These are phyloP conservation scores for Platycercus adscitus DNA, from an alignment of 2,113 vertebrate species.

Conservation along the genomic window DNA sequence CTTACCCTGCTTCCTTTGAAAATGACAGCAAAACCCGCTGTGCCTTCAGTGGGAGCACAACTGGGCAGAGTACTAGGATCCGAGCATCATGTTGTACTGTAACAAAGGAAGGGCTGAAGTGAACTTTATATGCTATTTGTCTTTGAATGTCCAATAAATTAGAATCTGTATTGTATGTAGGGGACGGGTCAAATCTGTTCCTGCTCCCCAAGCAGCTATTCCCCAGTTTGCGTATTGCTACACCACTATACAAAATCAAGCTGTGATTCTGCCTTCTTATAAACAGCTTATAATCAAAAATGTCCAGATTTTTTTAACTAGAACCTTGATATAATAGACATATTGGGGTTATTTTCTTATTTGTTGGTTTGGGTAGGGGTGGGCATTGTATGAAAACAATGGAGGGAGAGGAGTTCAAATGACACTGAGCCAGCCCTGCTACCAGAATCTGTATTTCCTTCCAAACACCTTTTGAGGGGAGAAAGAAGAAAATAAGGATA, in stretches of 20 bases:
- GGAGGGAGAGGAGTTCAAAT: neutral
- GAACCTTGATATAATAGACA: conserved; percentile 17
- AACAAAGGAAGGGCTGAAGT: neutral
- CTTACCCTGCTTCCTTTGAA: neutral
- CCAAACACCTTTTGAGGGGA: neutral
- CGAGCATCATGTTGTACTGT: neutral
- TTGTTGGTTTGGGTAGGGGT: neutral
- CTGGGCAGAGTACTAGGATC: neutral
- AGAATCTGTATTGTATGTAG: neutral
- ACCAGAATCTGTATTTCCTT: neutral
- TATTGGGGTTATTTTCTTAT: neutral
- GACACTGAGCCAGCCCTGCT: neutral
- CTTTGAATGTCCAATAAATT: neutral
- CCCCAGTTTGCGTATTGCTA: neutral
- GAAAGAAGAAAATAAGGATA: neutral
- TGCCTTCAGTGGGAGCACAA: neutral
- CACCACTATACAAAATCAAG: conserved; percentile 5
- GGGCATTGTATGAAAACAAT: neutral
- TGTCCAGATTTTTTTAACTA: conserved; percentile 24
- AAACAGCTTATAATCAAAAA: neutral
- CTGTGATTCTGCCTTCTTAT: conserved; percentile 25
- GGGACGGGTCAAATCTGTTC: neutral
- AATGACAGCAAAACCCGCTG: neutral
- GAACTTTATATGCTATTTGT: neutral
- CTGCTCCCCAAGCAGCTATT: conserved; percentile 38